Evolutionary conservation across 2,113 vertebrate species (phyloP).

Genomic region (Pterocles burchelli): DNA sequence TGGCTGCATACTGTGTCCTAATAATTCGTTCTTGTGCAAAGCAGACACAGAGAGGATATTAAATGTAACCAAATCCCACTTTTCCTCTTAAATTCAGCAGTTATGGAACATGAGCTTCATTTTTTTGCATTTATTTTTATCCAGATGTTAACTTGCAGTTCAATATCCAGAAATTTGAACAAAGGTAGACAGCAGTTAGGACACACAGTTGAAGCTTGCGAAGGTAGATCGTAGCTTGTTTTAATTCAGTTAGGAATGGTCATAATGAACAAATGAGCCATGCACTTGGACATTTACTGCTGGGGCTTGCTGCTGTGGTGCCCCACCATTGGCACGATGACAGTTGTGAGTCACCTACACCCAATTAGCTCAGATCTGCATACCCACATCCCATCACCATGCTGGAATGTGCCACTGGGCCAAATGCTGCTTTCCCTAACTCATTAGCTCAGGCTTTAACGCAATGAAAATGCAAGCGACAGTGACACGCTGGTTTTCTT

Average conservation of each 20-base stretch:
- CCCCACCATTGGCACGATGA: background rate
- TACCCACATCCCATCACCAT: fast-evolving
- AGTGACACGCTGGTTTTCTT: background rate
- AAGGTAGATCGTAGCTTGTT: background rate
- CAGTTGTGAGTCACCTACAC: background rate
- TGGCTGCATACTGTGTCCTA: background rate
- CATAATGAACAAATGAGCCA: background rate
- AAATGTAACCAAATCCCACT: background rate
- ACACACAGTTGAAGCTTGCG: background rate
- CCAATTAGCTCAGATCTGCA: background rate
- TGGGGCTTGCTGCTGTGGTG: background rate
- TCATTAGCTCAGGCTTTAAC: background rate
- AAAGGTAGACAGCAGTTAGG: background rate
- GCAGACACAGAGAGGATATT: background rate
- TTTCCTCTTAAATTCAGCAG: background rate
- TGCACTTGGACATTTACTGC: background rate
- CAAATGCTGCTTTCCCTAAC: background rate
- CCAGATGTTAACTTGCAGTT: background rate
- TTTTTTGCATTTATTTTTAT: background rate
- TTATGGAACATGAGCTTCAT: background rate
- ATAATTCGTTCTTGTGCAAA: background rate
- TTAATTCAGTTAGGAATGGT: background rate
- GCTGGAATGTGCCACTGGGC: background rate
- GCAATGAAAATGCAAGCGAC: background rate
- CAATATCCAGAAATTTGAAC: background rate